Base-by-base conservation (phyloP, 2,888 invertebrate genomes). In the Ichneumoninae sp. region DNA sequence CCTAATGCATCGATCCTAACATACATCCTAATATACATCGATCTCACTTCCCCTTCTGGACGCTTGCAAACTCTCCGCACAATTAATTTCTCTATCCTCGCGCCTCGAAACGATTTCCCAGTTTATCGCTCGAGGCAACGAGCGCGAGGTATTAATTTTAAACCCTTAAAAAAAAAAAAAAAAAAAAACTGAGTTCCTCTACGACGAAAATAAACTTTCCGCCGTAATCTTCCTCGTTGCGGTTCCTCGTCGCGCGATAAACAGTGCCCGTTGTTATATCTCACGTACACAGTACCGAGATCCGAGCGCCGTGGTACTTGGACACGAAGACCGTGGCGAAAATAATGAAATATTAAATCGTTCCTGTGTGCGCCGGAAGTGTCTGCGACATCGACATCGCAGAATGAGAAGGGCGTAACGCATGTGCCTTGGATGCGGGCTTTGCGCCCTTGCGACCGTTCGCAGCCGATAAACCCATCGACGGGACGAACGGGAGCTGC, bases 311-410 rank as follows among this genome's bases (percentile, higher is more conserved):
- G 54, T 36, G 10, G 54, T 54, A 76, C 36, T 57, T 60, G 54
- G 40, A 73, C 33, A 73, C 50, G 69, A 63, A 74, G 60, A 73
- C 71, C 68, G 44, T 50, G 73, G 22, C 13, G 22, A 47, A 78
- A 70, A 33, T 69, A 68, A 77, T 40, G 63, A 70, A 71, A 76
- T 63, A 76, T 76, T 81, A 70, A 70, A 82, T 66, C 69, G 63
- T 63, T 36, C 22, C 16, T 63, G 52, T 68, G 16, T 47, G 8
- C 36, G 52, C 7, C 60, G 63, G 6, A 22, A 63, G 63, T 16
- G 7, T 10, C 36, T 5, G 60, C 22, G 22, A 30, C 8, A 22
- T 26, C 6, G 44, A 13, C 13, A 4, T 16, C 44, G 4, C 3
- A 16, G 44, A 47, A 47, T 47, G n/a, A 8, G 8, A 54, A 8